Percentiles rank a stretch among this genome's conserved stretches.
Evolutionary conservation across 92 coral and sea anemone species (phyloP).

Genomic region (Phymanthus crucifer): DNA sequence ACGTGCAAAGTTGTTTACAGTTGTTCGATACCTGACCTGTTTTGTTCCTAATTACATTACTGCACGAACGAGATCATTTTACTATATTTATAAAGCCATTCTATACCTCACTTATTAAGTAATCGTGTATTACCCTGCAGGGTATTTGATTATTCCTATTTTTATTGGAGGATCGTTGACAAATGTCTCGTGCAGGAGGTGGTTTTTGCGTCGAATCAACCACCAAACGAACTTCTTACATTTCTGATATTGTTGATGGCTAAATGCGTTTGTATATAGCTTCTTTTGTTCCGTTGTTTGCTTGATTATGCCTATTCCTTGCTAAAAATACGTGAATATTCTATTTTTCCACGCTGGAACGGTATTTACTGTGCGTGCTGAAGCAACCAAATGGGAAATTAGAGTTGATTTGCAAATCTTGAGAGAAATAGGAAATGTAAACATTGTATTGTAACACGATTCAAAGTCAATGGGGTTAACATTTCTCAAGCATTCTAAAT

Average conservation of each 20-base stretch:
- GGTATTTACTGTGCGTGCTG: neutral
- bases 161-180: neutral
- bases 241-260: slow-evolving; percentile 14
- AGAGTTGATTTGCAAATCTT: slow-evolving; percentile 31
- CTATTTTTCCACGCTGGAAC: neutral
- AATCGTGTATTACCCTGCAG: neutral
- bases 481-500: slow-evolving; percentile 8
- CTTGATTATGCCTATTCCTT: neutral
- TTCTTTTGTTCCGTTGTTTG: slow-evolving; percentile 33
- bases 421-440: slow-evolving; percentile 22
- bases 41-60: slow-evolving; percentile 30
- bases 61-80: slow-evolving; percentile 5
- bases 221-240: neutral
- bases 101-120: neutral
- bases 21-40: slow-evolving; percentile 27
- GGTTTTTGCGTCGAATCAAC: neutral
- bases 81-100: neutral
- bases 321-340: neutral
- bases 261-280: slow-evolving; percentile 22
- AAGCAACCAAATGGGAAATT: neutral
- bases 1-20: slow-evolving; percentile 50
- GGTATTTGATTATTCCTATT: neutral
- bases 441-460: slow-evolving; percentile 12
- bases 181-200: neutral
- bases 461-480: slow-evolving; percentile 23